Evolutionary conservation across 2,888 invertebrate species (phyloP), one percentile per base, ranked within the genome.

Genomic region (Pristionchus exspectatus): DNA sequence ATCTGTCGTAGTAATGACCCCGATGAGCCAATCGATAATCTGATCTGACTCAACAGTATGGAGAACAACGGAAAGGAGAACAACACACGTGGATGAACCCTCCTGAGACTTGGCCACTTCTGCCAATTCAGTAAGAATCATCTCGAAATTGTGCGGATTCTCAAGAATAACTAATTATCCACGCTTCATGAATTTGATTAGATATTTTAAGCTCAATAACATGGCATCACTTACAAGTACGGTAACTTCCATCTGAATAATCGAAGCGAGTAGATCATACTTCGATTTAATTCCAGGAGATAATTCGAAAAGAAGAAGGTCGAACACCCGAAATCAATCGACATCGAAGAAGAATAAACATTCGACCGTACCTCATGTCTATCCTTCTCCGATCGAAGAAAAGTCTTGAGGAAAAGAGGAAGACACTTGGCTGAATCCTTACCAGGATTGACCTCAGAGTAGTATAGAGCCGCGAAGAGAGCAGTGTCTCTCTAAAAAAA

Each of bases 321-420:
- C 18, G 69, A 87, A 66, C 12, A 66, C 54, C 69, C 50, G 27
- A 59, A 27, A 50, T 24, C 54, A n/a, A 83, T 50, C 3, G 59
- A 27, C 30, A 30, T 7, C 2, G 56, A 56, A 10, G n/a, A 54
- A 30, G n/a, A 27, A 27, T 21, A 18, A 27, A n/a, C 0, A 24
- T 7, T n/a, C 24, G 24, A 59, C 56, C 33, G 59, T 85, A 85
- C 84, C 84, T 85, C 84, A 1, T 38, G 33, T 59, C 38, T 24
- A 85, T 56, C 84, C 12, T 9, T 14, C 21, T 33, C 33, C n/a
- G 18, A 33, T 24, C 33, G 30, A n/a, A 59, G 30, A 59, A 85
- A 85, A 56, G 84, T 59, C 59, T 85, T 85, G 59, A 85, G 84
- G 50, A 85, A 85, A 33, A 85, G 84, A 59, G 84, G 59, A 5